These are phyloP conservation scores for Noctua janthina DNA, from an alignment of 2,888 invertebrate genomes.

Conservation along the genomic window DNA sequence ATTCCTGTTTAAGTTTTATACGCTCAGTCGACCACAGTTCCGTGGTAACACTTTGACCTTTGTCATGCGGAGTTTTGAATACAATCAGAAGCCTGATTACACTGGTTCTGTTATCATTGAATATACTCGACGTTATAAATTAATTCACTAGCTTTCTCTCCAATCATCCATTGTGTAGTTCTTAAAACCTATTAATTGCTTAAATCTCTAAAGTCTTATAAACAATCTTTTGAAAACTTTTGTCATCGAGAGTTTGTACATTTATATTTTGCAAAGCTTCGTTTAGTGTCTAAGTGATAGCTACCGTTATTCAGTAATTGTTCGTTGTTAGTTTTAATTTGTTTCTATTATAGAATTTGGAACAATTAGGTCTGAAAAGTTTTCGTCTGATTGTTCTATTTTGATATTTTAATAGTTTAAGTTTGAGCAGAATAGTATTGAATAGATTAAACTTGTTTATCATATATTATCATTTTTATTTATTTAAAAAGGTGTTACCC, in stretches of 20 bases:
- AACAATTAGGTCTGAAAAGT: constrained; percentile 11
- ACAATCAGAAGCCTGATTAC: background rate
- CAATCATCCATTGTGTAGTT: constrained; percentile 23
- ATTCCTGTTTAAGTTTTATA: background rate
- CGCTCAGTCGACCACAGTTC: background rate
- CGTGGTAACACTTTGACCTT: background rate
- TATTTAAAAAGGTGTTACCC: too few species aligned
- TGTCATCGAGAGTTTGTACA: constrained; percentile 14
- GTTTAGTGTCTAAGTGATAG: constrained; percentile 29
- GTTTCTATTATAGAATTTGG: constrained; percentile 30
- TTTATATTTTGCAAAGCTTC: constrained; percentile 31
- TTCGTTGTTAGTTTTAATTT: constrained; percentile 41
- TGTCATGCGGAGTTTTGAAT: background rate
- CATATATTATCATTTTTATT: too few species aligned
- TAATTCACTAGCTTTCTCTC: background rate
- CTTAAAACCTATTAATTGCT: constrained; percentile 11
- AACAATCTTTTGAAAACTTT: constrained; percentile 38
- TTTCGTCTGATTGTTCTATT: background rate
- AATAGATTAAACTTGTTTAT: background rate
- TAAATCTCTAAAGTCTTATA: constrained; percentile 23
- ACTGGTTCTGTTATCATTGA: background rate
- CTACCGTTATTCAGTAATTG: constrained; percentile 35
- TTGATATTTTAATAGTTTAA: constrained; percentile 8
- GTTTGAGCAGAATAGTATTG: background rate
- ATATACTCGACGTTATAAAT: background rate